Percentiles rank a stretch among this genome's conserved stretches.
These are phyloP conservation scores for Odontamblyopus lacepedii DNA, from an alignment of 2,797 vertebrate genomes.

Conservation along the genomic window DNA sequence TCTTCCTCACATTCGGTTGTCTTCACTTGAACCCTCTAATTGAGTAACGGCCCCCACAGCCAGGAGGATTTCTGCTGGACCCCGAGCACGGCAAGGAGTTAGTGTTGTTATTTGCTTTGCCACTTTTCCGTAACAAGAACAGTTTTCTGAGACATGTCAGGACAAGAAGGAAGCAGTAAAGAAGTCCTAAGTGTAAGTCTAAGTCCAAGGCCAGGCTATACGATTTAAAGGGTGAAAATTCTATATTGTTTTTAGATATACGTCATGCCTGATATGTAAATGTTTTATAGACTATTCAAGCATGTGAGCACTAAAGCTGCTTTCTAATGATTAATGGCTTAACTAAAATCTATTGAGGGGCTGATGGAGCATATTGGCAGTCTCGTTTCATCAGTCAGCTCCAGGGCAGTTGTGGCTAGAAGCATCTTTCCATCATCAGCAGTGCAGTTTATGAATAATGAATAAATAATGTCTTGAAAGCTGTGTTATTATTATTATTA, in stretches of 20 bases:
- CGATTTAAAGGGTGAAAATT: background rate
- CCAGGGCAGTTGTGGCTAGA: background rate
- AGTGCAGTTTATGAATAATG: background rate
- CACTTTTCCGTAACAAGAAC: slow-evolving; percentile 19
- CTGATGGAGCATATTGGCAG: background rate
- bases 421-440: background rate
- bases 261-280: background rate
- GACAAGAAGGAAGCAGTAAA: background rate
- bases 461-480: no score
- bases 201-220: background rate
- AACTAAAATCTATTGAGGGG: background rate
- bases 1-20: slow-evolving; percentile 23
- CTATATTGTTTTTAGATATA: no score
- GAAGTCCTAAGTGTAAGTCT: background rate
- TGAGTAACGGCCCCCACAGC: slow-evolving; percentile 46
- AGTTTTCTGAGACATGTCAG: slow-evolving; percentile 4
- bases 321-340: background rate
- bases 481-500: no score
- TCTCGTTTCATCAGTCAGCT: background rate
- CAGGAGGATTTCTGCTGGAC: slow-evolving; percentile 33
- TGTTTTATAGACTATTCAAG: background rate
- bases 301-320: background rate
- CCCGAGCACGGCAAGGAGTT: slow-evolving; percentile 33
- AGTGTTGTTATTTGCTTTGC: slow-evolving; percentile 15
- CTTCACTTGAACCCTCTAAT: slow-evolving; percentile 72